Percentiles rank a stretch among this genome's conserved stretches.
phyloP scores from a whole-genome alignment of 2,113 vertebrate species.

The Litocranius walleri region DNA sequence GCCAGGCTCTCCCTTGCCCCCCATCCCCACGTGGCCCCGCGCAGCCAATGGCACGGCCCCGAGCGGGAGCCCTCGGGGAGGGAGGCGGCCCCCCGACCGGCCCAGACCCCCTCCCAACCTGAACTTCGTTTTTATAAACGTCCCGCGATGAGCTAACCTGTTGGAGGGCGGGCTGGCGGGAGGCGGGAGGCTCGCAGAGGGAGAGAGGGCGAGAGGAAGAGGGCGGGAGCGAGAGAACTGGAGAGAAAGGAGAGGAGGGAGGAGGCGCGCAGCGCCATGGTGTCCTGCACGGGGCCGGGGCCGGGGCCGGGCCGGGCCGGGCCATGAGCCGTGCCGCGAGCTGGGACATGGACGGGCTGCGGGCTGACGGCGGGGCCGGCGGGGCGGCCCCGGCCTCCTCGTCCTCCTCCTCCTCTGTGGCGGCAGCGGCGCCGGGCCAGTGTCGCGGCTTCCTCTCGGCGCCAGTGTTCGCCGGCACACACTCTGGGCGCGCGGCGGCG shows the following conservation, averaged over 20 bases:
- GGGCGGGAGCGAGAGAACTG: conserved; percentile 60
- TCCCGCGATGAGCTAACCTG: conserved; percentile 84
- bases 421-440: conserved; percentile 73
- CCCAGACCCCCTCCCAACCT: conserved; percentile 80
- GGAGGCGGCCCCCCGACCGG: conserved; percentile 76
- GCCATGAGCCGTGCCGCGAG: conserved; percentile 81
- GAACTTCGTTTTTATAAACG: conserved; percentile 85
- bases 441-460: conserved; percentile 82
- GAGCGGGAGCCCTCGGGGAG: conserved; percentile 75
- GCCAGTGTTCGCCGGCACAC: conserved; percentile 80
- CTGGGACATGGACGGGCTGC: conserved; percentile 84
- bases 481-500: conserved; percentile 78
- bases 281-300: conserved; percentile 69
- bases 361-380: conserved; percentile 75
- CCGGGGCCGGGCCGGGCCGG: conserved; percentile 74
- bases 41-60: conserved; percentile 78
- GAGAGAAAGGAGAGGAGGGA: conserved; percentile 62
- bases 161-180: conserved; percentile 71
- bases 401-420: conserved; percentile 47
- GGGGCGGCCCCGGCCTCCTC: conserved; percentile 66
- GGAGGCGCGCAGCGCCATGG: conserved; percentile 69
- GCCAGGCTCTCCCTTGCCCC: conserved; percentile 63
- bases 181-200: conserved; percentile 65
- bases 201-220: conserved; percentile 63
- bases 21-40: conserved; percentile 76